Evolutionary conservation across 2,113 vertebrate genomes (phyloP).

Genomic region (Macrotis lagotis): DNA sequence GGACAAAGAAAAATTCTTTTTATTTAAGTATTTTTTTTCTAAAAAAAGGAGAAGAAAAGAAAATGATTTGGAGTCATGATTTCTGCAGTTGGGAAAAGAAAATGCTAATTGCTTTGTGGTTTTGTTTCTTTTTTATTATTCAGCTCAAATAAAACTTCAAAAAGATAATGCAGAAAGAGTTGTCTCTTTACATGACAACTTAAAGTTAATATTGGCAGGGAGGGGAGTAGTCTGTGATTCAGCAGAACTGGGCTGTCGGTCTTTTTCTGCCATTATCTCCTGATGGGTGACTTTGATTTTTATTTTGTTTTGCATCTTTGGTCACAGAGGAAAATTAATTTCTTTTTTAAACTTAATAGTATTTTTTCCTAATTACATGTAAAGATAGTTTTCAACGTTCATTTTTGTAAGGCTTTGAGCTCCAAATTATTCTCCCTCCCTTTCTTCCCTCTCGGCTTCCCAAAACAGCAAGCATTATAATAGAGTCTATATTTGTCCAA

Average conservation of each 20-base stretch:
- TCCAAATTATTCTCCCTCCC: too few relatives aligned
- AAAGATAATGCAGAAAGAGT: not conserved
- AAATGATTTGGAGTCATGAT: not conserved
- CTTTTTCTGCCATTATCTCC: not conserved
- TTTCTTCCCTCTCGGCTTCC: too few relatives aligned
- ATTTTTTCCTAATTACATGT: too few relatives aligned
- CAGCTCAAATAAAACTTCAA: not conserved
- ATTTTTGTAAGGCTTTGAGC: too few relatives aligned
- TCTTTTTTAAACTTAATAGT: too few relatives aligned
- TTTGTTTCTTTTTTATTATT: not conserved
- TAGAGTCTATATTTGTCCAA: too few relatives aligned
- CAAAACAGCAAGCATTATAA: too few relatives aligned
- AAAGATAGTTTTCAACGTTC: too few relatives aligned
- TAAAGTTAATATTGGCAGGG: not conserved
- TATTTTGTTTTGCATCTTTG: too few relatives aligned
- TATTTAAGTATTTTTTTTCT: not conserved
- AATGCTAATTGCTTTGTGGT: not conserved
- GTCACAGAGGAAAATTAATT: too few relatives aligned
- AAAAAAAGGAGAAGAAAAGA: not conserved
- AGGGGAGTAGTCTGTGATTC: not conserved
- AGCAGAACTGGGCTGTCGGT: not conserved
- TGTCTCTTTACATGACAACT: not conserved
- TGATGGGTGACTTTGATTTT: not conserved
- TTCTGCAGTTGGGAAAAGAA: not conserved
- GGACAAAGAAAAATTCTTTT: not conserved